Evolutionary conservation across 1,140 invertebrate genomes (phyloP).

Genomic region (Zeugodacus cucurbitae): DNA sequence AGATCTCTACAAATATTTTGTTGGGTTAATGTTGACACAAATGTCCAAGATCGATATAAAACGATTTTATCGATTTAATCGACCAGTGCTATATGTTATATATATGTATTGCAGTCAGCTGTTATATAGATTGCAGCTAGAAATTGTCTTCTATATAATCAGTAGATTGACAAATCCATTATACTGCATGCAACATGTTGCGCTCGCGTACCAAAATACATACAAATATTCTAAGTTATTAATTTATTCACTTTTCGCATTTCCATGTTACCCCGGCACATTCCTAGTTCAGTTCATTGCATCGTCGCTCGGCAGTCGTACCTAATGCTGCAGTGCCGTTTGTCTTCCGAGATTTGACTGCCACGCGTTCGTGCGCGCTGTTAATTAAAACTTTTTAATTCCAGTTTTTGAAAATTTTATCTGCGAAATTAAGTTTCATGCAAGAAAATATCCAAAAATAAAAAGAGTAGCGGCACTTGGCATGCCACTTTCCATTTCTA

Average conservation of each 20-base stretch:
- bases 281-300: background rate
- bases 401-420: slow-evolving; percentile 38
- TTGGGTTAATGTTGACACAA: too few species aligned
- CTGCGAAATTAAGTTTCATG: slow-evolving; percentile 35
- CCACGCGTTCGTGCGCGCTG: slow-evolving; percentile 17
- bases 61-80: too few species aligned
- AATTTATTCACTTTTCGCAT: slow-evolving; percentile 7
- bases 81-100: too few species aligned
- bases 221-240: background rate
- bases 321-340: background rate
- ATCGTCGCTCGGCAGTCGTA: background rate
- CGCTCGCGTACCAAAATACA: too few species aligned
- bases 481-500: background rate
- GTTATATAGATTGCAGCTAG: too few species aligned
- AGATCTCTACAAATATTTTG: too few species aligned
- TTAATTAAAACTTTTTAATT: slow-evolving; percentile 42
- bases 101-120: too few species aligned
- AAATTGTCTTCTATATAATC: too few species aligned
- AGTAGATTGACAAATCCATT: too few species aligned
- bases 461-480: slow-evolving; percentile 6
- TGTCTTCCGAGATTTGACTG: slow-evolving; percentile 3
- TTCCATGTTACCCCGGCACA: background rate
- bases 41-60: too few species aligned
- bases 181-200: too few species aligned
- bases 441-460: slow-evolving; percentile 25